These are phyloP conservation scores for Cephonodes hylas DNA, from an alignment of 2,888 invertebrate species.

Conservation along the genomic window DNA sequence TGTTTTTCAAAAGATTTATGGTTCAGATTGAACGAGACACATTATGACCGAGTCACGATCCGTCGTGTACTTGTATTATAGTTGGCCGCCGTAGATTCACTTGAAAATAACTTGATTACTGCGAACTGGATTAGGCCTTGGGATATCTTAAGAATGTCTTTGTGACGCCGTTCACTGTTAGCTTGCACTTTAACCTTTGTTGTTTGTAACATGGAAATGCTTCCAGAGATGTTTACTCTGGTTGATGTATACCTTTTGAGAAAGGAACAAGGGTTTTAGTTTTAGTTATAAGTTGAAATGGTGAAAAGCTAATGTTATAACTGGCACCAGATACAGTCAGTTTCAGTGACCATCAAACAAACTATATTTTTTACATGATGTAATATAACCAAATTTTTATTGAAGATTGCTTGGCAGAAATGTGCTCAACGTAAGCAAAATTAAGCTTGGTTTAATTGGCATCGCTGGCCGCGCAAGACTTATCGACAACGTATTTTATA, in stretches of 20 bases:
- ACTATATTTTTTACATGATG: too few relatives aligned
- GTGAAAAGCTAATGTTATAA: too few relatives aligned
- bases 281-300: background rate
- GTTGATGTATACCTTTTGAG: constrained; percentile 17
- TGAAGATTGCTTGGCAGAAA: too few relatives aligned
- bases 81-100: constrained; percentile 31
- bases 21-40: background rate
- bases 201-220: constrained; percentile 16
- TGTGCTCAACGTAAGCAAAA: too few relatives aligned
- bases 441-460: too few relatives aligned
- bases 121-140: constrained; percentile 37
- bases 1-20: background rate
- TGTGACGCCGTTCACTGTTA: constrained; percentile 31
- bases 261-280: background rate
- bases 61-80: background rate
- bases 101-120: constrained; percentile 29
- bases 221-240: constrained; percentile 1
- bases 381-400: too few relatives aligned
- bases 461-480: too few relatives aligned
- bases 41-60: constrained; percentile 11
- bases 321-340: too few relatives aligned
- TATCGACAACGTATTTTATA: too few relatives aligned
- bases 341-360: too few relatives aligned
- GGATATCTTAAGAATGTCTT: constrained; percentile 28
- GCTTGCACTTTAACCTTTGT: constrained; percentile 17